phyloP scores from a whole-genome alignment of 2,888 invertebrate genomes.

The Calameuta filiformis region DNA sequence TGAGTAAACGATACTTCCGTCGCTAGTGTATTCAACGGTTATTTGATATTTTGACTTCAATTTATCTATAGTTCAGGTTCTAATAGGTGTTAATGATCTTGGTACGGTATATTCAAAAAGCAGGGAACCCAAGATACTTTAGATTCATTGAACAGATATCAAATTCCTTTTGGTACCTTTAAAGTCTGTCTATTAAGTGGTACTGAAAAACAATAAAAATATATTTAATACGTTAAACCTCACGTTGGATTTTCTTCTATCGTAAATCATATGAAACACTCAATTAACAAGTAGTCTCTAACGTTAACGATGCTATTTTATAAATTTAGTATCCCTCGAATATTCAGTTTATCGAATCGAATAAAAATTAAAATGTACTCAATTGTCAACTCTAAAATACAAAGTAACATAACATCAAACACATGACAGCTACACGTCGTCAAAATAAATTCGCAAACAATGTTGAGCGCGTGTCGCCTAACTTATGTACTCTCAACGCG shows the following conservation, averaged over 20 bases:
- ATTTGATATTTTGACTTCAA: not conserved
- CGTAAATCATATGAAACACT: not conserved
- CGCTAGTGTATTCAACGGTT: not conserved
- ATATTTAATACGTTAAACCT: not conserved
- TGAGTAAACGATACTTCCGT: not conserved
- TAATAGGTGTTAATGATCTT: not conserved
- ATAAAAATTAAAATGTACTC: not conserved
- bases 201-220: not conserved
- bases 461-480: not conserved
- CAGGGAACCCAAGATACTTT: not conserved
- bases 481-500: not conserved
- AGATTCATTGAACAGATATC: not conserved
- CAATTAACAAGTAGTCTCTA: not conserved
- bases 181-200: not conserved
- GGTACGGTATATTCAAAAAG: not conserved
- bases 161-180: not conserved
- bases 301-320: not conserved
- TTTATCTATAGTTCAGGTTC: not conserved
- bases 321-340: not conserved
- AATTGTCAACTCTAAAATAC: not conserved
- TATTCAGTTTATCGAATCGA: not conserved
- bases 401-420: not conserved
- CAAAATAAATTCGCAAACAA: not conserved
- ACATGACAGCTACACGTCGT: not conserved
- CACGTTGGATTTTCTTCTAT: not conserved